These are phyloP conservation scores for Sialis fuliginosa DNA, from an alignment of 2,888 invertebrate genomes.

Conservation along the genomic window DNA sequence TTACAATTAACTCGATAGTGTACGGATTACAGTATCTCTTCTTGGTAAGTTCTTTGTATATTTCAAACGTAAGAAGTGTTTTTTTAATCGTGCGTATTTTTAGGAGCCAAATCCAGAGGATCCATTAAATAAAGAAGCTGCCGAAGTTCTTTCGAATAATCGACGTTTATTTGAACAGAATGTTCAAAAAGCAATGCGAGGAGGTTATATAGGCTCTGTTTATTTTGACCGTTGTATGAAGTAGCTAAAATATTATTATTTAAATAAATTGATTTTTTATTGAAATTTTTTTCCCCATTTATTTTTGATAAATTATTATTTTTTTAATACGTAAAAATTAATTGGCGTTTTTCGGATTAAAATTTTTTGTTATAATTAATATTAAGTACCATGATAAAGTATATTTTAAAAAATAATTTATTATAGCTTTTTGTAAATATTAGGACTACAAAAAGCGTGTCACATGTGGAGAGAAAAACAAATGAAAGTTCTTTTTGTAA, in stretches of 20 bases:
- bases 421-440: too few species aligned
- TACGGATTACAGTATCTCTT: conserved; percentile 96
- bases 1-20: conserved; percentile 93
- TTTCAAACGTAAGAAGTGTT: not conserved
- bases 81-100: conserved; percentile 10
- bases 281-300: too few species aligned
- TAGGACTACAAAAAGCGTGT: too few species aligned
- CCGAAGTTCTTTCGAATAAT: conserved; percentile 90
- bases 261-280: not conserved
- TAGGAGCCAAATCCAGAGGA: conserved; percentile 98
- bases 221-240: conserved; percentile 94
- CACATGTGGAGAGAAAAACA: too few species aligned
- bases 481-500: not conserved
- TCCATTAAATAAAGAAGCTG: conserved; percentile 95
- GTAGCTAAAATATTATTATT: conserved; percentile 32
- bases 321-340: too few species aligned
- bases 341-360: too few species aligned
- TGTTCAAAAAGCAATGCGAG: conserved; percentile 89
- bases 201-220: conserved; percentile 83
- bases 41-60: conserved; percentile 41
- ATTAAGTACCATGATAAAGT: too few species aligned
- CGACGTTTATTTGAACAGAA: conserved; percentile 89
- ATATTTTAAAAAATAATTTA: too few species aligned
- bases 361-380: too few species aligned
- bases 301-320: too few species aligned